Conservation (phyloP, 2,888 invertebrate species). For the Apomyelois bistriatella region DNA sequence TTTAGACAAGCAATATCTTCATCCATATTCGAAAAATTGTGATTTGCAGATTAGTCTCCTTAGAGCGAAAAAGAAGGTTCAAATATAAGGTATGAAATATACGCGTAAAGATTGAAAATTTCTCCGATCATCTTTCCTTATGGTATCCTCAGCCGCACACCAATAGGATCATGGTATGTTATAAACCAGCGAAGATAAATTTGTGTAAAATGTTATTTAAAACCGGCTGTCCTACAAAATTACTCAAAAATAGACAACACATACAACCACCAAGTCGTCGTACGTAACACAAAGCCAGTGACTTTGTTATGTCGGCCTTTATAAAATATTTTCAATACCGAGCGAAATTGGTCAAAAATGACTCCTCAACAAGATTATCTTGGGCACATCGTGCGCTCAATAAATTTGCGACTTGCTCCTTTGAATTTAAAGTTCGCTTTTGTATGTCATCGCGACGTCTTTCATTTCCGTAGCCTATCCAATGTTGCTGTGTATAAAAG, state of each 20-base stretch:
- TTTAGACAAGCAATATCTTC: no score
- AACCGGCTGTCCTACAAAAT: slow-evolving; percentile 28
- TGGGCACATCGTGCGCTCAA: slow-evolving; percentile 24
- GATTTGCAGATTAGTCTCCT: no score
- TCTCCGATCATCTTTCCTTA: not conserved
- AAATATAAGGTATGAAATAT: no score
- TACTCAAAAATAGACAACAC: slow-evolving; percentile 22
- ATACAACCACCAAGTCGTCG: slow-evolving; percentile 3
- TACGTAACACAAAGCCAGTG: slow-evolving; percentile 31
- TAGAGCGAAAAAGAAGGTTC: no score
- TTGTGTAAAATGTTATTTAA: slow-evolving; percentile 28
- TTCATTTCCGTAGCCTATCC: slow-evolving; percentile 6
- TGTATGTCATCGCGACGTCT: slow-evolving; percentile 16
- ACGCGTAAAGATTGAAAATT: no score
- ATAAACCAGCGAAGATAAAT: not conserved
- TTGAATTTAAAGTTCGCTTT: slow-evolving; percentile 37
- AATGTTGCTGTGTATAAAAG: slow-evolving; percentile 10
- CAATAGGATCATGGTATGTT: no score
- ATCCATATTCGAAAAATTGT: no score
- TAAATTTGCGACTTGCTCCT: slow-evolving; percentile 32
- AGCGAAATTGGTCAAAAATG: slow-evolving; percentile 69
- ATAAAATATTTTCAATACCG: slow-evolving; percentile 67
- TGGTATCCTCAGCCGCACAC: no score
- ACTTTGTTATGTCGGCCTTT: slow-evolving; percentile 44
- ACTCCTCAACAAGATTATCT: slow-evolving; percentile 62